Evolutionary conservation across 2,113 vertebrate species (phyloP).

Genomic region (Triplophysa rosa): DNA sequence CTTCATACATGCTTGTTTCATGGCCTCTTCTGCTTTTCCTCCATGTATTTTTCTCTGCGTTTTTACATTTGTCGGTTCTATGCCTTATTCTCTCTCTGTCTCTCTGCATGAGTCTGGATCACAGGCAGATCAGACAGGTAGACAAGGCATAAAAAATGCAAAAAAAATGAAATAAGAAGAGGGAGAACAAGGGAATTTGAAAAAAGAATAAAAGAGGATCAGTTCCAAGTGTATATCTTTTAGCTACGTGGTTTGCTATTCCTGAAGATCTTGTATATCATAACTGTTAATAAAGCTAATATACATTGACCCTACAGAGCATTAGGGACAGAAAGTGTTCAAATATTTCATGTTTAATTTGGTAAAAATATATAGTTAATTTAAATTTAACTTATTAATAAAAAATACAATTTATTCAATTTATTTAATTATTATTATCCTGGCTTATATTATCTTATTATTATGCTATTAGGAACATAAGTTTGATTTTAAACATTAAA

Average conservation of each 20-base stretch:
- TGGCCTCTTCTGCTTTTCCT: conserved; percentile 14
- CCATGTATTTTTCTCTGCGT: neutral
- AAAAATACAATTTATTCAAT: too few relatives aligned
- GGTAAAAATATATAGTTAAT: too few relatives aligned
- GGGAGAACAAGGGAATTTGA: neutral
- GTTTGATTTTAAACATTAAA: too few relatives aligned
- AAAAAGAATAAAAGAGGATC: neutral
- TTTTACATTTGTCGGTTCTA: neutral
- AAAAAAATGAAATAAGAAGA: neutral
- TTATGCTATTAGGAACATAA: too few relatives aligned
- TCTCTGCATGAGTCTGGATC: conserved; percentile 39
- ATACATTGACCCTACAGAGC: too few relatives aligned
- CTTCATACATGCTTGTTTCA: conserved; percentile 31
- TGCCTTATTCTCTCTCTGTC: neutral
- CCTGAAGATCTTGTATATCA: neutral
- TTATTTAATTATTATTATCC: too few relatives aligned
- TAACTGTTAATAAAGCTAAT: too few relatives aligned
- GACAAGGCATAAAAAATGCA: neutral
- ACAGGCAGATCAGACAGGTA: conserved; percentile 10
- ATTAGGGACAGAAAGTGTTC: too few relatives aligned
- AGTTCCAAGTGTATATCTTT: too few relatives aligned
- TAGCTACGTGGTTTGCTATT: neutral
- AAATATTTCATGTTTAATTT: too few relatives aligned
- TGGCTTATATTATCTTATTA: too few relatives aligned
- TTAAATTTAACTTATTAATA: too few relatives aligned